Evolutionary conservation across 1,140 invertebrate species (phyloP), one percentile per base, ranked within the genome.

Genomic region (Cepaea nemoralis): DNA sequence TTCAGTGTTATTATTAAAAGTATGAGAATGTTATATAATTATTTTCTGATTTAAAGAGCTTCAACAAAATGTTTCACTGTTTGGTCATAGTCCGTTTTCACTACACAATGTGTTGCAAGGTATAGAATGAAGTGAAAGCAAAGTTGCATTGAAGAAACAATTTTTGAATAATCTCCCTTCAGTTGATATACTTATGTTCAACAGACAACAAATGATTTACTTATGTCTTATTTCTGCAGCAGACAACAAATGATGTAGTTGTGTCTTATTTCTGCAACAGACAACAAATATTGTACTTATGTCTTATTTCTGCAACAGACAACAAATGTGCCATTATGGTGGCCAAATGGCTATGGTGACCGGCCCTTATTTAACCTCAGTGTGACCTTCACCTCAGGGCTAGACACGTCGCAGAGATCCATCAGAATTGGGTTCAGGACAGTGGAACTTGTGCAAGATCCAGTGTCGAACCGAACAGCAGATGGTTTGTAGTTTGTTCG

Each of bases 331-430:
- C 24, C 45, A 10, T 86, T 93, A 27, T 99, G 98, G 98, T 99
- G 97, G 97, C 98, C 98, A 0, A 98, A 97, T 92, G 97, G 97
- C 74, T 96, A 95, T 88, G 98, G 98, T 39, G 90, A 93, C 24
- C 97, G 96, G 90, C 92, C 91, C 3, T 92, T 99, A 0, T 98
- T 98, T 87, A 90, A 93, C 50, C 88, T 97, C 2, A 92, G 91
- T 63, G 92, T 95, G 0, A 92, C 91, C 27, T 89, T 92, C 77
- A 86, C 87, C 66, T 92, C 88, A 50, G 80, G 42, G 24, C 59
- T 87, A 3, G 91, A 94, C 82, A 78, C 76, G 50, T 77, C 90
- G 40, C 81, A 76, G 24, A 87, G 91, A 87, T 87, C 93, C 24
- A 82, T 93, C 22, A 92, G 91, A 85, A 93, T 99, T 84, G 98